Conservation (phyloP, 2,888 invertebrate genomes). For the Oeneis ivallda region DNA sequence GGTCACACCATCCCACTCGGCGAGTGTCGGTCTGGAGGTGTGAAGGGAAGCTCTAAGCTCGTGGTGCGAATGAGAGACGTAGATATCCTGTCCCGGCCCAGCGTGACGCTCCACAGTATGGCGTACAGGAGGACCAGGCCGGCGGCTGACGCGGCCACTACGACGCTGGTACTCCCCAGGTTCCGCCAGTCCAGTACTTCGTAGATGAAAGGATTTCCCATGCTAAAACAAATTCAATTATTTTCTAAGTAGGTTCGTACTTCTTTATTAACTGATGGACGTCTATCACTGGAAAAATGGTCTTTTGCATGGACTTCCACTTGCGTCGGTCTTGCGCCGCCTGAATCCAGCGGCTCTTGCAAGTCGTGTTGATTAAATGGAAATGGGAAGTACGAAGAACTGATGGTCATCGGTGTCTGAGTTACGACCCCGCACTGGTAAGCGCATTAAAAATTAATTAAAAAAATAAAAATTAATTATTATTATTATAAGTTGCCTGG, state of each 20-base stretch:
- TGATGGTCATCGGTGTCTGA: too few species aligned
- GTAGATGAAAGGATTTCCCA: slow-evolving; percentile 86
- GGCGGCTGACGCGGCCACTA: slow-evolving; percentile 52
- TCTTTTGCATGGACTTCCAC: too few species aligned
- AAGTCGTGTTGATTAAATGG: too few species aligned
- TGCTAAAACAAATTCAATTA: slow-evolving; percentile 61
- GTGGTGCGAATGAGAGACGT: slow-evolving; percentile 52
- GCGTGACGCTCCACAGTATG: slow-evolving; percentile 53
- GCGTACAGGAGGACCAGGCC: slow-evolving; percentile 57
- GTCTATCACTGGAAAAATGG: too few species aligned
- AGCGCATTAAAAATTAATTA: too few species aligned
- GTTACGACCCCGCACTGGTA: too few species aligned
- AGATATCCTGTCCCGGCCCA: slow-evolving; percentile 59
- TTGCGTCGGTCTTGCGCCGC: too few species aligned
- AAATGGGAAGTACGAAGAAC: too few species aligned
- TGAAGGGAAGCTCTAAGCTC: slow-evolving; percentile 55
- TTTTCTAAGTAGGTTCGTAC: neutral
- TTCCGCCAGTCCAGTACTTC: slow-evolving; percentile 88
- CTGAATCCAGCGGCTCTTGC: too few species aligned
- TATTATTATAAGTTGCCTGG: too few species aligned
- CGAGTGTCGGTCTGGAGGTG: slow-evolving; percentile 51
- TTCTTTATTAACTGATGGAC: too few species aligned
- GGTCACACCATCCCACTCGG: slow-evolving; percentile 44
- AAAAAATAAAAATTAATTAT: too few species aligned
- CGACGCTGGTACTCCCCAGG: slow-evolving; percentile 80